phyloP scores from a whole-genome alignment of 1,140 invertebrate species.

The Drosophila ficusphila region DNA sequence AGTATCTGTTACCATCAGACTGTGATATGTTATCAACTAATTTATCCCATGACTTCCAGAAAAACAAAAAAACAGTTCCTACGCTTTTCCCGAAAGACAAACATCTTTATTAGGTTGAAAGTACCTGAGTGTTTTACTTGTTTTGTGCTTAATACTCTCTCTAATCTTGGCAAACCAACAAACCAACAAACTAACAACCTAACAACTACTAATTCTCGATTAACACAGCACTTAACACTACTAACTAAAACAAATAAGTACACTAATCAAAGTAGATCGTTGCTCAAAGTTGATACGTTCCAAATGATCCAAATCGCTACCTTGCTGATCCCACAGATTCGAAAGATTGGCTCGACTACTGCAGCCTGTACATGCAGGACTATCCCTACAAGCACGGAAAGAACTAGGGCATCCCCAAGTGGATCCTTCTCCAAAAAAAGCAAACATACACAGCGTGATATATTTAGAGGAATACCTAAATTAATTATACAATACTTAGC shows the following conservation, averaged over 20 bases:
- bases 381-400: constrained; percentile 33
- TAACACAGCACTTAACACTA: background rate
- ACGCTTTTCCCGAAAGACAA: constrained; percentile 15
- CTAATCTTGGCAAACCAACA: constrained; percentile 1
- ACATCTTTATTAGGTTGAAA: constrained; percentile 3
- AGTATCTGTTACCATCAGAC: constrained; percentile 41
- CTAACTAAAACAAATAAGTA: constrained; percentile 17
- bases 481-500: constrained; percentile 27
- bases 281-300: constrained; percentile 27
- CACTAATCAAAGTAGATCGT: constrained; percentile 50
- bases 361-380: constrained; percentile 64
- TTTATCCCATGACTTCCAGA: constrained; percentile 52
- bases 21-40: constrained; percentile 63
- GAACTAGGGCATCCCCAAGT: constrained; percentile 13
- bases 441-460: constrained; percentile 66
- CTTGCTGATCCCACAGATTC: constrained; percentile 73
- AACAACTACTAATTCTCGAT: constrained; percentile 11
- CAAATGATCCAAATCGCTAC: constrained; percentile 18
- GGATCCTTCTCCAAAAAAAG: constrained; percentile 17
- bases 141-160: constrained; percentile 15
- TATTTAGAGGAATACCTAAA: constrained; percentile 52
- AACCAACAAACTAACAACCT: constrained; percentile 1
- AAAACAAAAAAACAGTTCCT: constrained; percentile 40
- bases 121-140: constrained; percentile 18
- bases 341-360: constrained; percentile 73